Base-by-base conservation (phyloP, 2,797 vertebrate genomes). In the Paratrypauchen microcephalus region DNA sequence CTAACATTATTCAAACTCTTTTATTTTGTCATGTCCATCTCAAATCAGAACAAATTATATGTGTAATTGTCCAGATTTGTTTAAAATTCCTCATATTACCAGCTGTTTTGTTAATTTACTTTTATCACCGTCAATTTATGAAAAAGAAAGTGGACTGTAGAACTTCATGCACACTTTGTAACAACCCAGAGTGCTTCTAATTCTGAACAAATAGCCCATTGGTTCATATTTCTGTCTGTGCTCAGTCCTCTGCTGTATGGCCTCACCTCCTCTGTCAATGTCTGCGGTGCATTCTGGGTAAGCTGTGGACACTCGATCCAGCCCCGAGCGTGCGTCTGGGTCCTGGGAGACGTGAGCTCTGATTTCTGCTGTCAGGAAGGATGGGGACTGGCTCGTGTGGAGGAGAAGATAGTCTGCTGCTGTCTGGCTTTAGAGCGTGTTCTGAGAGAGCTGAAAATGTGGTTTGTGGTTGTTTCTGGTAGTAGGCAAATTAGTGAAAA, bases 251-350 rank as follows among this genome's bases (percentile, higher is more conserved):
- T n/a, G 61, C 66, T 2, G 41, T 45, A 45, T 66, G 39, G 39
- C 69, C 72, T 74, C 69, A 74, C 54, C 69, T 54, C 19, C 15
- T 71, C 58, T 67, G 58, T 72, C 75, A 58, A 65, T 39, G 65
- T 73, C 45, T 73, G 80, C 60, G 77, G 77, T 79, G 39, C 56
- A 64, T 68, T 66, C 55, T 58, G 62, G 62, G 74, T 59, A 67
- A 76, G 47, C 59, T 58, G 56, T 30, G 1, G 47, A 80, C 73
- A 83, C 76, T 54, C 62, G 69, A 79, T 83, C 71, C 24, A 70
- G 55, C 74, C 55, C 36, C 61, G 63, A 76, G 63, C 13, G 9
- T 62, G 61, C 5, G 0, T 76, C 66, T 45, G 58, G 64, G 58
- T 72, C 55, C 24, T 26, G 57, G 6, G 56, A 54, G 57, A n/a